phyloP scores from a whole-genome alignment of 2,797 vertebrate genomes.

The Etheostoma nigrum region DNA sequence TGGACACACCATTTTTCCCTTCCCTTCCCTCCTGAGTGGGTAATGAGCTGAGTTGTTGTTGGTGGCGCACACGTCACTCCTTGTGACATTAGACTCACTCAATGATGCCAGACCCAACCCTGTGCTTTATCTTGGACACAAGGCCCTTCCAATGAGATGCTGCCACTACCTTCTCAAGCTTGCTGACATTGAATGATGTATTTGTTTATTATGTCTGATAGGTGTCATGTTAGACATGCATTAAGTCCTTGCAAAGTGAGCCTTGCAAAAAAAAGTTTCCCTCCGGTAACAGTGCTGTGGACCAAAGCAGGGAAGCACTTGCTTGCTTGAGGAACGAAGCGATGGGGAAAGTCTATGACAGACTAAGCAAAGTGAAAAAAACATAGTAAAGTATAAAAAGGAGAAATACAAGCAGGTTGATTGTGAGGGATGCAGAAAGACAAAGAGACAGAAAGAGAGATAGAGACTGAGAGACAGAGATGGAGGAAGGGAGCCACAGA shows the following conservation, averaged over 20 bases:
- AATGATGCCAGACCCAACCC: slow-evolving; percentile 54
- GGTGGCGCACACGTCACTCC: slow-evolving; percentile 68
- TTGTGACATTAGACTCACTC: slow-evolving; percentile 73
- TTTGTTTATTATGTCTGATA: slow-evolving; percentile 78
- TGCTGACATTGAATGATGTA: slow-evolving; percentile 79
- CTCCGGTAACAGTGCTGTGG: slow-evolving; percentile 31
- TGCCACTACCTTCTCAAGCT: slow-evolving; percentile 55
- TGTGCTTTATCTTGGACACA: slow-evolving; percentile 51
- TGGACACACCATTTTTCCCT: slow-evolving; percentile 61
- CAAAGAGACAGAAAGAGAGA: slow-evolving; percentile 48
- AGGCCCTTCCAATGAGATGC: slow-evolving; percentile 38
- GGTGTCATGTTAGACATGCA: slow-evolving; percentile 76
- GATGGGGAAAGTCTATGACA: slow-evolving; percentile 32
- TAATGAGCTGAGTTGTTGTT: slow-evolving; percentile 81
- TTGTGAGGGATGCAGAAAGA: slow-evolving; percentile 41
- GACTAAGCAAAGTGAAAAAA: slow-evolving; percentile 48
- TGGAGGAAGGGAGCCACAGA: slow-evolving; percentile 83
- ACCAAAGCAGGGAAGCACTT: slow-evolving; percentile 50
- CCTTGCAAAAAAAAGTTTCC: background rate
- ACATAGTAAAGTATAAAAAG: slow-evolving; percentile 29
- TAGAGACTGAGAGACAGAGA: slow-evolving; percentile 73
- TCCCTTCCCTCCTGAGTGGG: slow-evolving; percentile 55
- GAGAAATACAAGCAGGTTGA: slow-evolving; percentile 43
- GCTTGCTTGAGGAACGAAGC: slow-evolving; percentile 31
- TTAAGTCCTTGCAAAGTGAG: slow-evolving; percentile 71